Evolutionary conservation across 53 echinoderm and acorn worm genomes (phyloP), one percentile per base, ranked within the genome.

Genomic region (Temnopleurus reevesii): DNA sequence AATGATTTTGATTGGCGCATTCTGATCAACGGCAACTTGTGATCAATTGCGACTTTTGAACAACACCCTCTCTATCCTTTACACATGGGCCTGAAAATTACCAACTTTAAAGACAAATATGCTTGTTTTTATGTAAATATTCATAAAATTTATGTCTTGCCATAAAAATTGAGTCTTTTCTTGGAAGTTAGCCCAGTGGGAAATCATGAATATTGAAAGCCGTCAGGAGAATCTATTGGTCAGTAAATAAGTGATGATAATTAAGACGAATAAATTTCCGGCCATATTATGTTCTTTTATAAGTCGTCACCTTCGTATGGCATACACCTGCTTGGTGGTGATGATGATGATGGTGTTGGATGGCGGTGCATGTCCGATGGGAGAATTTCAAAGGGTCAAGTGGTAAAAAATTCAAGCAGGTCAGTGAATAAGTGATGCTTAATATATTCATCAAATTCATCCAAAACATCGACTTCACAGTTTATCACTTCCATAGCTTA

Each of bases 361-460:
- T n/a, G n/a, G n/a, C n/a, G n/a, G 71, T 71, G 71, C 21, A 4
- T 3, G 30, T 49, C 51, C 49, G 13, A 5, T 12, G 79, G 79
- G 79, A 79, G 36, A 27, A 17, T 79, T 79, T 24, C 27, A 24
- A 26, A 79, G 29, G 79, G 46, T 47, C 79, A 79, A 49, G 47
- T 47, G 29, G 79, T 79, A 28, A 79, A 79, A 79, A 5, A 79
- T 79, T 26, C 31, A 83, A 55, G 12, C 55, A 36, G 83, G 24
- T 56, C 83, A 83, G 57, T 83, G n/a, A 83, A 83, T 83, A 56
- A 56, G 23, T 83, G 57, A 83, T 83, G 83, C 41, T 38, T 15
- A 71, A 41, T 34, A 71, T 71, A 71, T 71, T 71, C 71, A 71
- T 36, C 0, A 4, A 23, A 7, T 1, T n/a, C 38, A 21, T 41